These are phyloP conservation scores for Macaca nemestrina DNA, from an alignment of 2,113 vertebrate genomes.

Conservation along the genomic window DNA sequence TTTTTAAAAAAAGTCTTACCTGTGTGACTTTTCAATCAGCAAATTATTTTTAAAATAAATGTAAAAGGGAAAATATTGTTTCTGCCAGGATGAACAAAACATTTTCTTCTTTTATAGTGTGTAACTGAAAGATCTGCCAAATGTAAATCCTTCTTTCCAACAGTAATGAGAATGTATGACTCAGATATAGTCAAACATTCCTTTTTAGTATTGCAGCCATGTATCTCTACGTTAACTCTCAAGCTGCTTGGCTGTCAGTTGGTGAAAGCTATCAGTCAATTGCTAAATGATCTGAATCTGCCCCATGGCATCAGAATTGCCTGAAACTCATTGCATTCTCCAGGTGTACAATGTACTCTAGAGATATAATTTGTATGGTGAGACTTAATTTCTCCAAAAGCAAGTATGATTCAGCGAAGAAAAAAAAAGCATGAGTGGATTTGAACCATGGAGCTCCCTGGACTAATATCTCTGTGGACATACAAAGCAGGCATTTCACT, in stretches of 20 bases:
- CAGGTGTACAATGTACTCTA: background rate
- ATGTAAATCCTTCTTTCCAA: conserved; percentile 42
- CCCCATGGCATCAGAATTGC: background rate
- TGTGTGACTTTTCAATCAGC: conserved; percentile 66
- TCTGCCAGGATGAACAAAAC: conserved; percentile 71
- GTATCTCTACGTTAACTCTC: background rate
- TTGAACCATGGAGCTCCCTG: background rate
- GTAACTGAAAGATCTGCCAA: conserved; percentile 60
- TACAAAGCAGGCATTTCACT: background rate
- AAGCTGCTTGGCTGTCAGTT: background rate
- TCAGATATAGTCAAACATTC: background rate
- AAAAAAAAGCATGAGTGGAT: background rate
- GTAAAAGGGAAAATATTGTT: conserved; percentile 69
- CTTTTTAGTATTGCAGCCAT: background rate
- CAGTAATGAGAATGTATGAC: conserved; percentile 41
- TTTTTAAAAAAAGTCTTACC: conserved; percentile 59
- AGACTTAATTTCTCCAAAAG: background rate
- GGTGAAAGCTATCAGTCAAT: background rate
- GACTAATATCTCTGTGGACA: background rate
- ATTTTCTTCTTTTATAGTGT: conserved; percentile 62
- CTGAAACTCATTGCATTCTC: background rate
- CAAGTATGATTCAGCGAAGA: background rate
- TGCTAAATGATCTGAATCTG: background rate
- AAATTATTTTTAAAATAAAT: conserved; percentile 74
- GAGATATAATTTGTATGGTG: background rate